Evolutionary conservation across 2,888 invertebrate species (phyloP), one percentile per base, ranked within the genome.

Genomic region (Phania funesta): DNA sequence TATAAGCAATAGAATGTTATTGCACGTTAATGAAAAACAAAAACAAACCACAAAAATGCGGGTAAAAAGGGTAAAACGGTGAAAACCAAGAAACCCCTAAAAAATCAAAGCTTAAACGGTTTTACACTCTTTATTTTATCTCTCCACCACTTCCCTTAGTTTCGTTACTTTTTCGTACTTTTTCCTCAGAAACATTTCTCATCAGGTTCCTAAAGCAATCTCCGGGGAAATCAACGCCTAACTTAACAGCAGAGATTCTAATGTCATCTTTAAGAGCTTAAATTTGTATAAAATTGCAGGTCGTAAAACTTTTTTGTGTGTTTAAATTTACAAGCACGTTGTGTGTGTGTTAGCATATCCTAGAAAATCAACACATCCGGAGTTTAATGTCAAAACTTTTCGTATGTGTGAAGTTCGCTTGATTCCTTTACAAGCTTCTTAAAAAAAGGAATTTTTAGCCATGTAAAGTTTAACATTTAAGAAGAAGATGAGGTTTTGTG

Each of bases 241-340:
- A 64, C 73, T 64, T 58, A 60, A 77, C 77, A 88, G 87, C 88
- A 87, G 87, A 89, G 89, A 88, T 89, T 89, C 89, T 89, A 89
- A 89, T 89, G 88, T 86, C 89, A 87, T 88, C 88, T 88, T 89
- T 89, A 88, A 89, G 87, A 87, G 89, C 89, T 89, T 88, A 89
- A 89, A 89, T 89, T 89, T 88, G 88, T 89, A 87, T 88, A 87
- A 87, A 89, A 88, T 87, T 86, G 87, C 85, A 84, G 87, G 85
- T 86, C 87, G 86, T 87, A 89, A 88, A 87, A 80, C 84, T 84
- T 56, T 48, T 26, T 35, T 68, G 13, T 4, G n/a, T 32, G 32
- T 32, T 29, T 22, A 22, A 67, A 46, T 35, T 32, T 41, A 54
- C 48, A 38, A 18, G 11, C 4, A n/a, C 35, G 38, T 48, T 7